Evolutionary conservation across 1,140 invertebrate species (phyloP).

Genomic region (Caerostris extrusa): DNA sequence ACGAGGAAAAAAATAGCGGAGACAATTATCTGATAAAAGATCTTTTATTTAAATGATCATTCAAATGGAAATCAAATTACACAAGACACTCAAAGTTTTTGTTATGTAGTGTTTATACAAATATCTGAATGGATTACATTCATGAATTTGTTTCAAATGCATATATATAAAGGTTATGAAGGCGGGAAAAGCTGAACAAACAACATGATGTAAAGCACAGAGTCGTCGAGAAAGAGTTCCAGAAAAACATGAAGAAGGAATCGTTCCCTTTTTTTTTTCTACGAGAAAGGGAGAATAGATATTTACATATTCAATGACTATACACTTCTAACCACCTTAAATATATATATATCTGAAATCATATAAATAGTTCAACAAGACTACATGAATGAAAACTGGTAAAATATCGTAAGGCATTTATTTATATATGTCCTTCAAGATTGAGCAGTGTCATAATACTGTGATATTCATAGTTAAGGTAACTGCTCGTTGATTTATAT

Average conservation of each 20-base stretch:
- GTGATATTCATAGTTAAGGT: not conserved
- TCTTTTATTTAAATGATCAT: conserved; percentile 39
- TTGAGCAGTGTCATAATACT: not conserved
- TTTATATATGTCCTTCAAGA: not conserved
- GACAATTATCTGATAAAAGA: conserved; percentile 4
- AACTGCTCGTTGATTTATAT: not conserved
- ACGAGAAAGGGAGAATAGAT: not conserved
- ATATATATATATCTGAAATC: not conserved
- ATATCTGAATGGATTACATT: conserved; percentile 34
- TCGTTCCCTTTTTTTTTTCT: not conserved
- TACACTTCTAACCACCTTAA: not conserved
- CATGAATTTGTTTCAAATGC: conserved; percentile 49
- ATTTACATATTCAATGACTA: conserved; percentile 22
- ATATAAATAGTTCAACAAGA: not conserved
- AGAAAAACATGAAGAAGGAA: conserved; percentile 24
- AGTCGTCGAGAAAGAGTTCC: conserved; percentile 41
- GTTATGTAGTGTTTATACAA: conserved; percentile 44
- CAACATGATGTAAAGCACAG: conserved; percentile 48
- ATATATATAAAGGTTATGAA: conserved; percentile 49
- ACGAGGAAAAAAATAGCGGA: not conserved
- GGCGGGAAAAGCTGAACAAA: conserved; percentile 24
- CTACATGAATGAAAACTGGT: conserved; percentile 26
- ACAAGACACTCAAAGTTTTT: conserved; percentile 56
- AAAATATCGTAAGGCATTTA: not conserved
- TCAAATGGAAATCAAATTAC: conserved; percentile 49